Base-by-base conservation (phyloP, 2,113 vertebrate species). In the Rhinoderma darwinii region DNA sequence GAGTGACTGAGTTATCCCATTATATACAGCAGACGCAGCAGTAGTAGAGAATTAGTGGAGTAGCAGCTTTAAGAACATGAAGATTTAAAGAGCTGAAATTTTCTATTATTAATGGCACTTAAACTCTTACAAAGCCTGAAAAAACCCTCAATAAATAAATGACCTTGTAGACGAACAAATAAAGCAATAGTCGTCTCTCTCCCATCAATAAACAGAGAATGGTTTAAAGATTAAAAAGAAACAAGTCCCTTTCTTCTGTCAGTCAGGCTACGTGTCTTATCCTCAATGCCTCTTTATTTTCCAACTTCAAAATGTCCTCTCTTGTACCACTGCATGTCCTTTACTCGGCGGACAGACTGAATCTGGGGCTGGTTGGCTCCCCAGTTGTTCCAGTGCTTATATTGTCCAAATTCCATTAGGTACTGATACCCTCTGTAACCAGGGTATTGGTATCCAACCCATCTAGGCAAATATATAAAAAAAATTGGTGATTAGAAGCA, bases 371-470 rank as follows among this genome's bases (percentile, higher is more conserved):
- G 93, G 80, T 91, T 89, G 84, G 94, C 93, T 15, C 95, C 95
- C 95, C 95, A 96, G n/a, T 96, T 94, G 5, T 96, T 96, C 94
- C 95, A 96, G 90, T 95, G 95, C 89, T 95, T 96, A 90, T 83
- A 96, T 54, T 93, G 80, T 6, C 95, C 94, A 88, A 84, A 90
- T 83, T 96, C 95, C 79, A 95, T 92, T 86, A 96, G 88, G 56
- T 95, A 96, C 90, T 96, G 95, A 89, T 89, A 95, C 27, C 95
- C 95, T 89, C 95, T 93, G 89, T 96, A 96, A 59, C 95, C 95
- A 18, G 95, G 95, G 82, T 96, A 96, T 89, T 96, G 95, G 90
- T 96, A 96, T 22, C 94, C 95, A 83, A 95, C 95, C 95, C 95
- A 96, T 89, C 95, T 96, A 84, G 37, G 88, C 5, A 82, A 30